Base-by-base conservation (phyloP, 2,113 vertebrate species). In the Brevimyrus niger region DNA sequence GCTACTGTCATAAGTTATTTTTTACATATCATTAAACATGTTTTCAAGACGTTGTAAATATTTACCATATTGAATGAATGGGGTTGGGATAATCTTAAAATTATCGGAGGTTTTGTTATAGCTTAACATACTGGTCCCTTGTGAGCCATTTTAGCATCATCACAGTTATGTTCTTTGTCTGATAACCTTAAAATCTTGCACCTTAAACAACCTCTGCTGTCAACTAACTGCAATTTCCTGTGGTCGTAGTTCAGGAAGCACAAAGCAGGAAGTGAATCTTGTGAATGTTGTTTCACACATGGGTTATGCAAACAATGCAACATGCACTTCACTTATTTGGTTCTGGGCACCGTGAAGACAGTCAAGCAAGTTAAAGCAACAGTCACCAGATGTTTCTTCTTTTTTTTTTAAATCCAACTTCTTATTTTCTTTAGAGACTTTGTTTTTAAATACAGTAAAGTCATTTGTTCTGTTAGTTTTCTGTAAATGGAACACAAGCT, bases 201-300 rank as follows among this genome's bases (percentile, higher is more conserved):
- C 31, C 27, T 61, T 85, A 23, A 19, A 19, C 53, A 85, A 38
- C 89, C 27, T 31, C 23, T 61, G 38, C 50, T 10, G 15, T 82
- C 73, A 23, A 89, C 11, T 44, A 61, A 38, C 58, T 6, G 44
- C 31, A 73, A 89, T 92, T 96, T 96, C 95, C 95, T 95, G 93
- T 95, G 92, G 88, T 93, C 91, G 83, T 91, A 92, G 90, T 35
- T 46, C 88, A 83, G 90, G 44, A 47, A 42, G 73, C 83, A 58
- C 1, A 61, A 61, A 87, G 51, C 90, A 92, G 91, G 91, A 91
- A 90, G 90, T 86, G 48, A 17, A 61, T 47, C 48, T 87, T 89
- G 92, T 88, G 92, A 69, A 88, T 88, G 90, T 91, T 91, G 93
- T 92, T 92, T 93, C 93, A 94, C 93, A 93, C 92, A 92, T 91